Evolutionary conservation across 2,797 vertebrate species (phyloP), one percentile per base, ranked within the genome.

Genomic region (Neosilurus hyrtlii): DNA sequence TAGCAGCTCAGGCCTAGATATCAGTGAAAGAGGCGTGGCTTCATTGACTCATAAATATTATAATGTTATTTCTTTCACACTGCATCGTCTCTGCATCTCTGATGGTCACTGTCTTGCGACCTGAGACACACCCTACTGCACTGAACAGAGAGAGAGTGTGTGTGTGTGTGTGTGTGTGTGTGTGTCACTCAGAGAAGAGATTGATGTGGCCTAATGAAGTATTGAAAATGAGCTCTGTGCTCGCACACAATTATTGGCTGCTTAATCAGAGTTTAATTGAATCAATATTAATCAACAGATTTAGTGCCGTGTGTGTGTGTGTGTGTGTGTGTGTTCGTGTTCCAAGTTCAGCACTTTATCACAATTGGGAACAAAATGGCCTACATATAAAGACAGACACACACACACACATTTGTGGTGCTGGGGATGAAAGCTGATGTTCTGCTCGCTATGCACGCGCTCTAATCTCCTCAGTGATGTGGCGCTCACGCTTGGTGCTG

Each of bases 251-350:
- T 84, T 80, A 84, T 79, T 71, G 63, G 51, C 68, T 9, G 8
- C 52, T 75, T 84, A 84, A 84, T 74, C 77, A 80, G 71, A 65
- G 35, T 84, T 66, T 84, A 84, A 84, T 84, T 84, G 70, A 82
- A 67, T 76, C 81, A 82, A 63, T 74, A 75, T 75, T 73, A 82
- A 82, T 82, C 81, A 76, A 8, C 7, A 65, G n/a, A 52, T 72
- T 61, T 37, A 52, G 1, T n/a, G 30, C 15, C 30, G 37, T 52
- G n/a, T 30, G 35, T 16, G 70, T 18, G 51, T 16, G 71, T 24
- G 71, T 57, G 59, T 54, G 12, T 30, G 26, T 68, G 26, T 37
- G 24, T 22, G 18, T 49, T 49, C 4, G 52, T 0, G n/a, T 18
- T n/a, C 49, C 9, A 16, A n/a, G 61, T 66, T 66, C 70, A 74